These are phyloP conservation scores for Oreohelix idahoensis DNA, from an alignment of 1,140 invertebrate species.

Conservation along the genomic window DNA sequence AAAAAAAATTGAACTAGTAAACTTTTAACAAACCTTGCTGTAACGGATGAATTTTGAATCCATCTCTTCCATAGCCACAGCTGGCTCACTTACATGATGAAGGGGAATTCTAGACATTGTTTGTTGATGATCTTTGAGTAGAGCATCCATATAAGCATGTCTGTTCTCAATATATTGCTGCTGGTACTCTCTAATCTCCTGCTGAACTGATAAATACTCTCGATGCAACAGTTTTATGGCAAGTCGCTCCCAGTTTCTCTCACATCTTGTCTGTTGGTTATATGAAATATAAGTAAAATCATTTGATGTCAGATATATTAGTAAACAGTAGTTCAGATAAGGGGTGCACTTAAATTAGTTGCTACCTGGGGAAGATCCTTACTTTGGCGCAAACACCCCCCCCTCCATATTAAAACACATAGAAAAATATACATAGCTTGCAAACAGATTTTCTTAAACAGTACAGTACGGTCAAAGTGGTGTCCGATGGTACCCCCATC, in stretches of 20 bases:
- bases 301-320: not conserved
- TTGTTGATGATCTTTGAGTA: slow-evolving; percentile 52
- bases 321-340: no score
- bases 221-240: slow-evolving; percentile 48
- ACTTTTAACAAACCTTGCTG: slow-evolving; percentile 11
- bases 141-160: slow-evolving; percentile 54
- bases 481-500: no score
- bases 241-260: slow-evolving; percentile 57
- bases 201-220: slow-evolving; percentile 51
- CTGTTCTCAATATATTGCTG: slow-evolving; percentile 52
- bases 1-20: no score
- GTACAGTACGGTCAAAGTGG: no score
- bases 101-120: slow-evolving; percentile 51
- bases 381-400: no score
- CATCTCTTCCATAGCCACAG: not conserved
- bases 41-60: not conserved
- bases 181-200: slow-evolving; percentile 53
- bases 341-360: no score
- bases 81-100: slow-evolving; percentile 1
- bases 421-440: no score
- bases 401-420: no score
- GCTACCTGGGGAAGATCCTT: no score
- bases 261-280: slow-evolving; percentile 44
- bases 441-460: no score
- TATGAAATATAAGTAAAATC: not conserved